Base-by-base conservation (phyloP, 2,113 vertebrate genomes). In the Nothocercus julius region DNA sequence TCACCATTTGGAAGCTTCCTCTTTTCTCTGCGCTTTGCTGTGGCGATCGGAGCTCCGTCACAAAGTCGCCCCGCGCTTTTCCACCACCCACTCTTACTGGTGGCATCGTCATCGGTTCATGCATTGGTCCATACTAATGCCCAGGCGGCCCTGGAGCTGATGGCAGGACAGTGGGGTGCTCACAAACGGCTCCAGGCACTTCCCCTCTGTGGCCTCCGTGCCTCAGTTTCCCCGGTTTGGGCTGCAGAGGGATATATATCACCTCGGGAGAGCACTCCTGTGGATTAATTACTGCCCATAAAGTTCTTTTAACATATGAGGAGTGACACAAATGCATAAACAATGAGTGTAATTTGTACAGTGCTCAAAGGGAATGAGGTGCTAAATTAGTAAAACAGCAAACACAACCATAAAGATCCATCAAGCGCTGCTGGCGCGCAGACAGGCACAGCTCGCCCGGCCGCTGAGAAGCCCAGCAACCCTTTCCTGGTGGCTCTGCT, bases 201-300 rank as follows among this genome's bases (percentile, higher is more conserved):
- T 61, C 34, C 34, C 59, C 28, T 28, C 53, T 54, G 6, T 0
- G 7, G 17, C 22, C 15, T 19, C 62, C 0, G 0, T 12, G 73
- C 93, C 94, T 96, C 94, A 76, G 91, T 95, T 96, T 96, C 92
- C 66, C 88, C 9, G 21, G 21, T 49, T 49, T 49, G 49, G 49
- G 49, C 49, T 22, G 49, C 49, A 24, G 21, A 49, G 49, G 49
- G 49, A 49, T 49, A 6, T 3, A 1, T 7, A 18, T 1, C 24
- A 13, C 45, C 40, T 76, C 45, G 61, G 3, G 53, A 36, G 58
- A 75, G 38, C 4, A 0, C 15, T 25, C 19, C 6, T 7, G 53
- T 0, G 5, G 13, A 28, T 84, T 93, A 78, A 94, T 86, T 40
- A 77, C 83, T 47, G 5, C 73, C 38, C 24, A 8, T 68, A 72